Evolutionary conservation across 2,113 vertebrate species (phyloP).

Genomic region (Maccullochella peelii): DNA sequence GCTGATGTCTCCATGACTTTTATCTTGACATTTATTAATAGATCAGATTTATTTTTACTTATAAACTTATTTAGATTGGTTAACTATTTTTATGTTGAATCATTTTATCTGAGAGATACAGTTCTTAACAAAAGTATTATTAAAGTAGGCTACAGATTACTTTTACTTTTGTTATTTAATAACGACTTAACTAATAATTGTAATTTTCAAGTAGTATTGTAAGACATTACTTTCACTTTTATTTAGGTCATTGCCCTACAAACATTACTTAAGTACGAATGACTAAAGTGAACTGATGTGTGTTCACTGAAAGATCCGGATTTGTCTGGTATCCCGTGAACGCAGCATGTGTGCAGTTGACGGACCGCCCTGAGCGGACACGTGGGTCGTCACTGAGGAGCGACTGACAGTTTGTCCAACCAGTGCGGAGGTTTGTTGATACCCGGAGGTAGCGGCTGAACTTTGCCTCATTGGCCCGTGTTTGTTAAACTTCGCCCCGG

Average conservation of each 20-base stretch:
- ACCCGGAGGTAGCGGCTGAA: background rate
- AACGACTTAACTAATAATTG: background rate
- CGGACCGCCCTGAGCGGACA: slow-evolving; percentile 34
- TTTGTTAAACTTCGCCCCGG: background rate
- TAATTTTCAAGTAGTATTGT: too few species aligned
- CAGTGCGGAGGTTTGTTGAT: slow-evolving; percentile 26
- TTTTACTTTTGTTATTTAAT: background rate
- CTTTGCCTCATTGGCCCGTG: slow-evolving; percentile 41
- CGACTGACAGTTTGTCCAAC: background rate
- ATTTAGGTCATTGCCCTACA: background rate
- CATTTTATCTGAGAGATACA: background rate
- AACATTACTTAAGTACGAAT: background rate
- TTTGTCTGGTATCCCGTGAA: background rate
- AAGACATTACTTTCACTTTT: too few species aligned
- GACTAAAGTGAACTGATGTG: background rate
- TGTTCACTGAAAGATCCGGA: background rate
- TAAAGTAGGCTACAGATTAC: too few species aligned
- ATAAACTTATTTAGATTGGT: too few species aligned
- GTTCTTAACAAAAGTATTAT: background rate
- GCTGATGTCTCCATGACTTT: too few species aligned
- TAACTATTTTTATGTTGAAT: background rate
- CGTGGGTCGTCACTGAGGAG: slow-evolving; percentile 10
- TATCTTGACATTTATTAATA: background rate
- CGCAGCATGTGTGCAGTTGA: slow-evolving; percentile 31
- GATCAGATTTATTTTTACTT: background rate